phyloP scores from a whole-genome alignment of 2,113 vertebrate genomes.

The Notiomystis cincta region DNA sequence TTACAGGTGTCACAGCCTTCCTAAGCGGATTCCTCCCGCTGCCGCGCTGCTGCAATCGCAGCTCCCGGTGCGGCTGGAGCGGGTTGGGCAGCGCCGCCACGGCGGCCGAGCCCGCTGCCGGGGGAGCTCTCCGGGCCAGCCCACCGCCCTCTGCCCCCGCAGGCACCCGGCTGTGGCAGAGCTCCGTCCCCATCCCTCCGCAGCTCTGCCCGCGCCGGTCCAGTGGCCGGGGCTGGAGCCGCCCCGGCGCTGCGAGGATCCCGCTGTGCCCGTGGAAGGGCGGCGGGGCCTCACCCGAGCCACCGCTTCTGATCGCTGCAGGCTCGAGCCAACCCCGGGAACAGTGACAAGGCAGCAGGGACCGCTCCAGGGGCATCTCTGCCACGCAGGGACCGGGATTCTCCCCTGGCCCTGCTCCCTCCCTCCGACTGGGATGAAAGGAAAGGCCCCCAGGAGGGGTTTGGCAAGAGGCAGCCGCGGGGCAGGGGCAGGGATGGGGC shows the following conservation, averaged over 20 bases:
- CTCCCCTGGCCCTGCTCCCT: neutral
- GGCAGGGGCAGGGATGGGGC: neutral
- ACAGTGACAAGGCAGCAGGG: neutral
- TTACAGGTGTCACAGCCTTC: neutral
- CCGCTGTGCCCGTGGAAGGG: neutral
- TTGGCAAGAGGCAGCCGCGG: neutral
- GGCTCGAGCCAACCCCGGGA: neutral
- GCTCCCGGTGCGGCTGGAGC: neutral
- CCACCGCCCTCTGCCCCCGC: neutral
- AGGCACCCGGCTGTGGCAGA: neutral
- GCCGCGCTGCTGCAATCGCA: neutral
- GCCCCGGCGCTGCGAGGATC: rapidly evolving
- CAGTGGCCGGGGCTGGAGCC: neutral
- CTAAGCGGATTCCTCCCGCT: neutral
- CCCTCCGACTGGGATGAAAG: neutral
- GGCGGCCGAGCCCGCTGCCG: rapidly evolving
- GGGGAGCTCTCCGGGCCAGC: neutral
- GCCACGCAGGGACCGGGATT: neutral
- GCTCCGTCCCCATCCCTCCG: neutral
- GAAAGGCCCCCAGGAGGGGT: neutral
- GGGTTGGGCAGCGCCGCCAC: neutral
- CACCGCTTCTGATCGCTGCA: neutral
- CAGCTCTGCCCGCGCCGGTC: neutral
- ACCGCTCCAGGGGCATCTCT: neutral
- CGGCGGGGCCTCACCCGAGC: neutral